phyloP scores from a whole-genome alignment of 2,113 vertebrate species.

The Oreotragus oreotragus region DNA sequence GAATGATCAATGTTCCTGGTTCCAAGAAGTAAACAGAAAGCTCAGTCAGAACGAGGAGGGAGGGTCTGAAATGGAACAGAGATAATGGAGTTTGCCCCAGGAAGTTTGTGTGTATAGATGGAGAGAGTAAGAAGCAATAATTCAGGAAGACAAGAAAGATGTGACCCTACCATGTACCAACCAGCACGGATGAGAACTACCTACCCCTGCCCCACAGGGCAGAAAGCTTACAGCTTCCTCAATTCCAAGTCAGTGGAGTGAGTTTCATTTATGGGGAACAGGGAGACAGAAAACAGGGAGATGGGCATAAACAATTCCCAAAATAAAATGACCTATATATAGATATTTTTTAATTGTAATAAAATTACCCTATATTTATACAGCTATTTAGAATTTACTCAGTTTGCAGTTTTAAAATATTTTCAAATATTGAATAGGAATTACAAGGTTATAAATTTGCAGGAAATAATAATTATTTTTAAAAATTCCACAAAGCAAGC shows the following conservation, averaged over 20 bases:
- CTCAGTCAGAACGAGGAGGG: background rate
- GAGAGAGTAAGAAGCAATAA: background rate
- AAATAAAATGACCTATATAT: background rate
- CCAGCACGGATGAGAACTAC: background rate
- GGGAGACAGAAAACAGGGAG: background rate
- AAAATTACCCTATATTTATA: constrained; percentile 24
- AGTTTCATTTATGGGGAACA: background rate
- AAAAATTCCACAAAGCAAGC: constrained; percentile 18
- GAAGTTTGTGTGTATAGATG: background rate
- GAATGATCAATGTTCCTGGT: background rate
- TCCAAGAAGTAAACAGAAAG: constrained; percentile 1
- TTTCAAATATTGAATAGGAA: constrained; percentile 22
- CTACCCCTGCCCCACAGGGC: background rate
- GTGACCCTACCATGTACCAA: background rate
- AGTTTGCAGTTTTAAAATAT: constrained; percentile 39
- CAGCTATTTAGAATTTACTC: constrained; percentile 7
- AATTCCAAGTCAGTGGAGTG: background rate
- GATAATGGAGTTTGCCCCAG: background rate
- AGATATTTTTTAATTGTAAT: background rate
- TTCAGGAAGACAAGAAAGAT: background rate
- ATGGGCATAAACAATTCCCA: background rate
- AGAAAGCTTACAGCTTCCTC: background rate
- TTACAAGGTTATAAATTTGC: constrained; percentile 46
- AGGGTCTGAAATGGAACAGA: background rate
- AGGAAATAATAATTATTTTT: background rate